Evolutionary conservation across 2,113 vertebrate species (phyloP).

Genomic region (Noturus placidus): DNA sequence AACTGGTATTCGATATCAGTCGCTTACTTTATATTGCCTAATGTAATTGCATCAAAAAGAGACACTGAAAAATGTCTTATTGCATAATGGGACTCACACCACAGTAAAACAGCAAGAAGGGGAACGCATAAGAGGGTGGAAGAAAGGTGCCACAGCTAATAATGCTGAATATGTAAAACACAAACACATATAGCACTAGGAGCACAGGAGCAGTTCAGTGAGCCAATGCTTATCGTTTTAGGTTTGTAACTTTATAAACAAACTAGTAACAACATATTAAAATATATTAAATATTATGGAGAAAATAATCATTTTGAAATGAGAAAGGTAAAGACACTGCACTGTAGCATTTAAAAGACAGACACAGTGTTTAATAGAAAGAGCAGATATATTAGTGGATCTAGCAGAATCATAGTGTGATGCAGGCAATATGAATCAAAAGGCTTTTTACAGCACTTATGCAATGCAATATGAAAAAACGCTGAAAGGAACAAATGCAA

Average conservation of each 20-base stretch:
- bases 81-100: conserved; percentile 26
- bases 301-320: not conserved
- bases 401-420: not conserved
- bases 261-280: not conserved
- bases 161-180: not conserved
- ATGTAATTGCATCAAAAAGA: not conserved
- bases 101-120: conserved; percentile 35
- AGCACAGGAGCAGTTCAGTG: not conserved
- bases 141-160: not conserved
- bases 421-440: conserved; percentile 13
- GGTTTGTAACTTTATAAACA: not conserved
- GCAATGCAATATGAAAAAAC: conserved; percentile 6
- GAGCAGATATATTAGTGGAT: conserved; percentile 2
- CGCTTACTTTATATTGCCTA: not conserved
- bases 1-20: not conserved
- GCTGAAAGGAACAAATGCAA: conserved; percentile 22
- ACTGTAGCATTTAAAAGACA: not conserved
- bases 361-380: not conserved
- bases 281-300: not conserved
- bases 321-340: not conserved
- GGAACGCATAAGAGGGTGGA: conserved; percentile 13
- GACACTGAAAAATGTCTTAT: conserved; percentile 32
- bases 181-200: not conserved
- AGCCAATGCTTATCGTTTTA: not conserved
- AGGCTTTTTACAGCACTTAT: conserved; percentile 31